Evolutionary conservation across 2,888 invertebrate species (phyloP).

Genomic region (Leucoptera coffeella): DNA sequence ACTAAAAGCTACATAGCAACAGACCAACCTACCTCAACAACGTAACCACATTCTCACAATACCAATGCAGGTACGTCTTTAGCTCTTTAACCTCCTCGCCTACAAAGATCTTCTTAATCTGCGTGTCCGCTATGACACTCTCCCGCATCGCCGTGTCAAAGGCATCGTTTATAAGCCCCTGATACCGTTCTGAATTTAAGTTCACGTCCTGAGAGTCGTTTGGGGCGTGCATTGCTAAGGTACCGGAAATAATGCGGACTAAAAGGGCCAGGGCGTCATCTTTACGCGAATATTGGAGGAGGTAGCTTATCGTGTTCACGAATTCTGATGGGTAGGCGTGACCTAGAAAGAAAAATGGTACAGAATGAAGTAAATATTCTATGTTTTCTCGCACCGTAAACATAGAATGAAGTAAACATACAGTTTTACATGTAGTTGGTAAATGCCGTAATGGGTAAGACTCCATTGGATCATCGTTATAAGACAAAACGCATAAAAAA

Average conservation of each 20-base stretch:
- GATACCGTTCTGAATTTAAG: conserved; percentile 29
- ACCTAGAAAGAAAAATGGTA: conserved; percentile 27
- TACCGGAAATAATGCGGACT: conserved; percentile 57
- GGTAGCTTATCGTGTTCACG: conserved; percentile 53
- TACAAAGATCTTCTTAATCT: conserved; percentile 28
- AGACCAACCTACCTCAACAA: conserved; percentile 32
- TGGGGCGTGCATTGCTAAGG: conserved; percentile 39
- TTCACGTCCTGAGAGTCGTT: conserved; percentile 22
- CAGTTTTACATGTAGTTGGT: no score
- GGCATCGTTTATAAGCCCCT: conserved; percentile 25
- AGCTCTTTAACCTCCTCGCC: conserved; percentile 16
- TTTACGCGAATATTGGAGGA: conserved; percentile 54
- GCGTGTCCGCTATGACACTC: conserved; percentile 25
- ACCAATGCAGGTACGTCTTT: conserved; percentile 39
- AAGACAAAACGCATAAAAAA: not conserved
- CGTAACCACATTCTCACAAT: conserved; percentile 33
- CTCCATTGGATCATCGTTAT: no score
- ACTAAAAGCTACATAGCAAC: no score
- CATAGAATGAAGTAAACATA: no score
- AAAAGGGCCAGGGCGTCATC: conserved; percentile 56
- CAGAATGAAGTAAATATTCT: not conserved
- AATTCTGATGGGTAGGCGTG: conserved; percentile 56
- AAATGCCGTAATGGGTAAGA: no score
- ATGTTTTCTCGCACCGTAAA: not conserved
- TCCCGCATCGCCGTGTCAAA: conserved; percentile 35